phyloP scores from a whole-genome alignment of 92 coral and sea anemone genomes.

The Zoanthus solanderi region DNA sequence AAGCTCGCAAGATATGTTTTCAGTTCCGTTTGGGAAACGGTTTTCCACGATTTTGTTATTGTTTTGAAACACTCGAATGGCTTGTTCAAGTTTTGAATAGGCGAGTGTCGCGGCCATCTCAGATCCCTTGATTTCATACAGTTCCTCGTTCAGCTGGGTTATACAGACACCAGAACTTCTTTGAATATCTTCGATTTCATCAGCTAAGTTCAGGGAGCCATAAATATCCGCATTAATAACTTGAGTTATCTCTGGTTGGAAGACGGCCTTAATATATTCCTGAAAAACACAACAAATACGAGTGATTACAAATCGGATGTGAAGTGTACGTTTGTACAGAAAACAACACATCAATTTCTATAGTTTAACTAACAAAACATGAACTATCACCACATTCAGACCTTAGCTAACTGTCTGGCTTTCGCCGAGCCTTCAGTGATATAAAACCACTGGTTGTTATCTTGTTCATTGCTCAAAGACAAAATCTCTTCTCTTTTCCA shows the following conservation, averaged over 20 bases:
- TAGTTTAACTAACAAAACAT: neutral
- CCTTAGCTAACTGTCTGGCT: conserved; percentile 48
- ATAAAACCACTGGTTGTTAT: conserved; percentile 30
- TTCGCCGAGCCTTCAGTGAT: conserved; percentile 39
- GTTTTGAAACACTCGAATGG: conserved; percentile 30
- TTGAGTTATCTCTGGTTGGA: conserved; percentile 61
- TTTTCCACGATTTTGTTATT: conserved; percentile 28
- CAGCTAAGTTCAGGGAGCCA: conserved; percentile 48
- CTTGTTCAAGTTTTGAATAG: conserved; percentile 43
- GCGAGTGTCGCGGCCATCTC: conserved; percentile 72
- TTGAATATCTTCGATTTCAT: conserved; percentile 63
- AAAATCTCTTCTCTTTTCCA: conserved; percentile 25
- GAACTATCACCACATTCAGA: neutral
- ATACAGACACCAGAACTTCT: conserved; percentile 58
- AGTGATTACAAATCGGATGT: conserved; percentile 12
- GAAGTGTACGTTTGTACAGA: conserved; percentile 50
- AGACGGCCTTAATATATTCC: conserved; percentile 85
- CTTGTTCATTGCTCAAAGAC: conserved; percentile 1
- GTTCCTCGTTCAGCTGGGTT: conserved; percentile 48
- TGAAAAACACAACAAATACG: conserved; percentile 58
- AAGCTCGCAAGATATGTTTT: conserved; percentile 8
- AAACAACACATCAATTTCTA: neutral
- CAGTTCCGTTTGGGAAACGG: conserved; percentile 41
- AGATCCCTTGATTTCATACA: conserved; percentile 64
- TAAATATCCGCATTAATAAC: conserved; percentile 32